These are phyloP conservation scores for Phrynosoma blainvillii DNA, from an alignment of 2,113 vertebrate species.

Conservation along the genomic window DNA sequence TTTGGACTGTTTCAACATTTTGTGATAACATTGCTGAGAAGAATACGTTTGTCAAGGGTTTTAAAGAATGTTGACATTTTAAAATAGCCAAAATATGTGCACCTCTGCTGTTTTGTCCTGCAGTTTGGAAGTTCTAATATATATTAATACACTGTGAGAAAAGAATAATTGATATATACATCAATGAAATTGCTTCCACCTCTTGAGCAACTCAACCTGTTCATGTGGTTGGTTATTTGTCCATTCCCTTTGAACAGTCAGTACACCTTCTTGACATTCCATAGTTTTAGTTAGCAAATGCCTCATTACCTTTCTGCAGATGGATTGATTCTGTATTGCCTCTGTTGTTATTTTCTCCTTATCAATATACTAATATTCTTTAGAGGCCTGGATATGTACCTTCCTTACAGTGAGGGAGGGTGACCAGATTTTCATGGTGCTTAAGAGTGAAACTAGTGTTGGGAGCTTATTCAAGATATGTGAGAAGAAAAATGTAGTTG, in stretches of 20 bases:
- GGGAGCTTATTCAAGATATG: background rate
- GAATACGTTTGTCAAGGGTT: background rate
- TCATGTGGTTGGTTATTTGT: constrained; percentile 6
- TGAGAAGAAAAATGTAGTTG: background rate
- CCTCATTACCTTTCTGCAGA: constrained; percentile 7
- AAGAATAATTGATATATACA: constrained; percentile 24
- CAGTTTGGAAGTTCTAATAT: constrained; percentile 23
- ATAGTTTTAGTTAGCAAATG: constrained; percentile 36
- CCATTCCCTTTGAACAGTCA: constrained; percentile 25
- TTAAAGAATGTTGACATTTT: constrained; percentile 29
- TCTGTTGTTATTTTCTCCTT: constrained; percentile 41
- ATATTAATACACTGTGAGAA: constrained; percentile 39
- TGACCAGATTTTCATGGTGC: background rate
- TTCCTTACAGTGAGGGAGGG: background rate
- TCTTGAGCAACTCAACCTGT: constrained; percentile 4
- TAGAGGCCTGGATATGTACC: constrained; percentile 10
- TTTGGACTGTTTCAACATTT: constrained; percentile 26
- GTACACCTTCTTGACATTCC: constrained; percentile 44
- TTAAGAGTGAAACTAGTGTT: constrained; percentile 50
- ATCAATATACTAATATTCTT: constrained; percentile 21
- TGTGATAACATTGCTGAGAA: constrained; percentile 15
- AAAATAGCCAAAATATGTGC: constrained; percentile 16
- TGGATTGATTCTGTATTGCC: constrained; percentile 7
- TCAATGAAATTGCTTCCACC: constrained; percentile 51
- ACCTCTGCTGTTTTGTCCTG: constrained; percentile 1